Base-by-base conservation (phyloP, 2,888 invertebrate genomes). In the Pseudanteris insignis region DNA sequence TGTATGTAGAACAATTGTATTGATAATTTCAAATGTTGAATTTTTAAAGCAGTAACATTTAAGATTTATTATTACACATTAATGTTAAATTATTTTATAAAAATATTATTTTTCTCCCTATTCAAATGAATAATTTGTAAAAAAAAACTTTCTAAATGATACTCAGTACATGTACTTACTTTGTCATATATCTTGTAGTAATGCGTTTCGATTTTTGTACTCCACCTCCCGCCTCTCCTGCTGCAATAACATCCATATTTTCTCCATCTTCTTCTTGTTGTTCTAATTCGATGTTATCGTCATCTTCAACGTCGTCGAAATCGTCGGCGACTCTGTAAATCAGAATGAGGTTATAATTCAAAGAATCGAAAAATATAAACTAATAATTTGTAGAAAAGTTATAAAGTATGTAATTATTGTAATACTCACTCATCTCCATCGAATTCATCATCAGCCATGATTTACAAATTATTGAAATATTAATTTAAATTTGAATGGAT, bases 101-200 rank as follows among this genome's bases (percentile, higher is more conserved):
- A n/a, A n/a, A n/a, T n/a, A n/a, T n/a, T n/a, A n/a, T n/a, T n/a
- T n/a, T n/a, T n/a, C n/a, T n/a, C n/a, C n/a, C n/a, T n/a, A n/a
- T n/a, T n/a, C n/a, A n/a, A n/a, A n/a, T n/a, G n/a, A n/a, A n/a
- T n/a, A n/a, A n/a, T n/a, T n/a, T n/a, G n/a, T n/a, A n/a, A n/a
- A n/a, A n/a, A n/a, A n/a, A n/a, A n/a, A n/a, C n/a, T n/a, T n/a
- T n/a, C n/a, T n/a, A n/a, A n/a, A n/a, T n/a, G n/a, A n/a, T n/a
- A n/a, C n/a, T n/a, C n/a, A n/a, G n/a, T n/a, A n/a, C n/a, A n/a
- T n/a, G n/a, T n/a, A n/a, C 83, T 67, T 83, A 88, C 85, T 99
- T 99, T 0, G 98, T 99, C 96, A 99, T 96, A 74, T 96, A 99
- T 72, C 92, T 90, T 0, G 98, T 97, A 1, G 99, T 99, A 36